Conservation (phyloP, 1,140 invertebrate species). For the Ephestia elutella region DNA sequence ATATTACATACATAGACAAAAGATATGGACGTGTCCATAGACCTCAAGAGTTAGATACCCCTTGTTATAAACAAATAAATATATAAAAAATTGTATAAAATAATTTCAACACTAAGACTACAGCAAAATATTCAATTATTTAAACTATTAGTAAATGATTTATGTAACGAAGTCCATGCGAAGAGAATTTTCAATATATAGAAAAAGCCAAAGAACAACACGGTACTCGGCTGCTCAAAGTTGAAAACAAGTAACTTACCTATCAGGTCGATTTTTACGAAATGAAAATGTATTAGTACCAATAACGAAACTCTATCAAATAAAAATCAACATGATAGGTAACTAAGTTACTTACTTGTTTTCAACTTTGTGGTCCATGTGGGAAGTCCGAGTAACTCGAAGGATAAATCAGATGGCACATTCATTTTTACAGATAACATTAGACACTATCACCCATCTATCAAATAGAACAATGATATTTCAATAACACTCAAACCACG, state of each 20-base stretch:
- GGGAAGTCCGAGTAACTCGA: too few relatives aligned
- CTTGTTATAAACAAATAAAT: neutral
- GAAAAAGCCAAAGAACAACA: too few relatives aligned
- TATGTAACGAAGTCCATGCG: conserved; percentile 43
- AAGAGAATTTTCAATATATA: conserved; percentile 57
- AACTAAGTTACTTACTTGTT: too few relatives aligned
- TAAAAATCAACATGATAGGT: too few relatives aligned
- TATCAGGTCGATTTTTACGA: too few relatives aligned
- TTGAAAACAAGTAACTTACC: too few relatives aligned
- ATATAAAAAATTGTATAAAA: neutral
- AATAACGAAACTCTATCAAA: too few relatives aligned
- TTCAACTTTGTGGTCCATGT: too few relatives aligned
- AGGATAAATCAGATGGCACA: conserved; percentile 69
- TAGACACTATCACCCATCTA: conserved; percentile 41
- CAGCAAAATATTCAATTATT: conserved; percentile 10
- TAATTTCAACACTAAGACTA: neutral
- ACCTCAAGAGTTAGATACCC: conserved; percentile 14
- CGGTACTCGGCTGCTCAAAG: too few relatives aligned
- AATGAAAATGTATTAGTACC: too few relatives aligned
- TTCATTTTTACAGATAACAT: conserved; percentile 58
- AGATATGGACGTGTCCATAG: conserved; percentile 33
- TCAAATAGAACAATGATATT: conserved; percentile 24
- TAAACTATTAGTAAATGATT: conserved; percentile 26
- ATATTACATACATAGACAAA: conserved; percentile 24
- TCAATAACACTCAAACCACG: conserved; percentile 36